phyloP scores from a whole-genome alignment of 2,888 invertebrate species.

The Drosophila putrida region DNA sequence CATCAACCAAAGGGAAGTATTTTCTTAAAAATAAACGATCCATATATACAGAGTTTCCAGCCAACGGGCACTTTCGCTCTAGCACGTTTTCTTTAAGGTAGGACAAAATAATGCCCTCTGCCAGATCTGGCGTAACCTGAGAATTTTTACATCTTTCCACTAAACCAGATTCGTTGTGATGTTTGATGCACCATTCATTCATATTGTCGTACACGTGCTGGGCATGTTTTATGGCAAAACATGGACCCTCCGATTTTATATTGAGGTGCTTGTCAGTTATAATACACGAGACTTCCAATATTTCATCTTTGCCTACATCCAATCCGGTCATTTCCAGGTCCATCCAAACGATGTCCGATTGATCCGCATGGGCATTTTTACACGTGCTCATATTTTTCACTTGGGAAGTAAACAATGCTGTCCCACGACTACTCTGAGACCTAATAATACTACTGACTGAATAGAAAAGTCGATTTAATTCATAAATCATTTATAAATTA shows the following conservation, averaged over 20 bases:
- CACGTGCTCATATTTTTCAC: constrained; percentile 44
- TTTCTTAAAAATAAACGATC: constrained; percentile 93
- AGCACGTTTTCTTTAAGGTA: constrained; percentile 88
- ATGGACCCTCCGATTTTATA: constrained; percentile 90
- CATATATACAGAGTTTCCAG: constrained; percentile 95
- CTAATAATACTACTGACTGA: background rate
- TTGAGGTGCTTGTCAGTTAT: constrained; percentile 93
- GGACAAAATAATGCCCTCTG: constrained; percentile 90
- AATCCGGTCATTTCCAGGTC: constrained; percentile 97
- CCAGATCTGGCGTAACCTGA: constrained; percentile 88
- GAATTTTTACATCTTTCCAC: constrained; percentile 91
- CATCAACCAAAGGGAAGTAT: constrained; percentile 91
- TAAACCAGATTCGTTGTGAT: constrained; percentile 94
- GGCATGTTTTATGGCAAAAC: constrained; percentile 92
- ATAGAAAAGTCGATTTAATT: constrained; percentile 28
- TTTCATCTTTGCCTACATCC: constrained; percentile 90
- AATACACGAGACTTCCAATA: constrained; percentile 95
- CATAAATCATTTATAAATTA: constrained; percentile 36
- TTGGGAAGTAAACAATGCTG: background rate
- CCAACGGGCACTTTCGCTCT: constrained; percentile 90
- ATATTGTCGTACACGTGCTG: constrained; percentile 90
- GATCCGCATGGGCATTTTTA: background rate
- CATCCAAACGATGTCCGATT: constrained; percentile 89
- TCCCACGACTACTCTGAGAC: background rate
- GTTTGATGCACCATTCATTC: constrained; percentile 93